Percentiles rank a stretch among this genome's conserved stretches.
phyloP scores from a whole-genome alignment of 2,888 invertebrate species.

The Apotomis capreana region DNA sequence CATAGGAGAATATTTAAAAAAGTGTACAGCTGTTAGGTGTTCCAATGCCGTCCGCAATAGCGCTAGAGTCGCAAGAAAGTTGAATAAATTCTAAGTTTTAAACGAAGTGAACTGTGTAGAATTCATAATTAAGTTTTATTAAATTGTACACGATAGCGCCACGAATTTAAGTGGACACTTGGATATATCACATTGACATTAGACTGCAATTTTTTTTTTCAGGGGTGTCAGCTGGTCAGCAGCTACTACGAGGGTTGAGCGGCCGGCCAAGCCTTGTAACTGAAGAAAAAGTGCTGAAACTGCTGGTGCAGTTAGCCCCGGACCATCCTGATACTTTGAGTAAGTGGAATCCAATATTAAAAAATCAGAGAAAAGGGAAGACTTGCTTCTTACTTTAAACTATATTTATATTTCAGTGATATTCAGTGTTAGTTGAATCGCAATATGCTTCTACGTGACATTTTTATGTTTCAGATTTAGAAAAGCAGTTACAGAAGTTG shows the following conservation, averaged over 20 bases:
- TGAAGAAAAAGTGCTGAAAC: constrained; percentile 69
- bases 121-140: no score
- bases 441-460: background rate
- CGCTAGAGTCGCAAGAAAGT: no score
- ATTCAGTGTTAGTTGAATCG: background rate
- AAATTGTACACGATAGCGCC: no score
- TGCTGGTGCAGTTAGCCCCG: constrained; percentile 66
- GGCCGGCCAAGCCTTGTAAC: constrained; percentile 69
- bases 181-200: no score
- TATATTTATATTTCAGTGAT: background rate
- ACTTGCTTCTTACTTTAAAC: no score
- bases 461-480: constrained; percentile 60
- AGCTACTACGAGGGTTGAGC: constrained; percentile 65
- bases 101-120: no score
- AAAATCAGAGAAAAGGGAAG: no score
- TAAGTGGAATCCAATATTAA: constrained; percentile 48
- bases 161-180: no score
- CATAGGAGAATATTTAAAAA: no score
- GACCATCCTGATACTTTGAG: constrained; percentile 66
- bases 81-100: no score
- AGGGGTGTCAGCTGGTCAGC: constrained; percentile 73
- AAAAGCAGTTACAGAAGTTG: constrained; percentile 62
- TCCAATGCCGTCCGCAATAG: no score
- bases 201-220: constrained; percentile 2
- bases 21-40: no score